Evolutionary conservation across 2,888 invertebrate species (phyloP), one percentile per base, ranked within the genome.

Genomic region (Lasioglossum vierecki): DNA sequence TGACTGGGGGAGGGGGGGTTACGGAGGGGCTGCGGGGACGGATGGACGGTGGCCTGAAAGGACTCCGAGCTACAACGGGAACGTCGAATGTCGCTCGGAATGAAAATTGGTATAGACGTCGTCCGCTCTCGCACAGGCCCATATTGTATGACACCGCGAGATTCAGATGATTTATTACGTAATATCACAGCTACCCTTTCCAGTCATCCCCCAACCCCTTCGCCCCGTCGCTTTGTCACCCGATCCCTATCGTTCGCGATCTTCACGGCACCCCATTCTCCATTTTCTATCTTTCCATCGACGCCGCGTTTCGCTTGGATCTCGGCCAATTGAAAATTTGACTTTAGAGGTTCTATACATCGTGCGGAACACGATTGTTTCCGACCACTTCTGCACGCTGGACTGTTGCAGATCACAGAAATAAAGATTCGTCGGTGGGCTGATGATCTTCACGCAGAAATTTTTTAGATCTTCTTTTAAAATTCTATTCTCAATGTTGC

Each of bases 91-190:
- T 91, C 91, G 88, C 74, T 84, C 75, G 79, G 89, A 91, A 91
- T 91, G 92, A 91, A 93, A 93, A 92, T 93, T 91, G 89, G 88
- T 89, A 91, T 91, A 91, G 91, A 91, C 91, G 92, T 91, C 92
- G 90, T 83, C 92, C 91, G 91, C 90, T 89, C 90, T 89, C 89
- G 91, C 90, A 87, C 92, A 72, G 80, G 82, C 87, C 91, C 90
- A 92, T 92, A 92, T 93, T 93, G 91, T 92, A 93, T 91, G 91
- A 92, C 89, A 90, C 84, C 89, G 90, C 86, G 88, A 89, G 88
- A 90, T 88, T 87, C 84, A 82, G 91, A 92, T 94, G 93, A 94
- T 94, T 94, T 94, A 94, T 94, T 92, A 92, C 91, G 92, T 93
- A 93, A 94, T 93, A 94, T 94, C 92, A 88, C 86, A 80, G 90